Evolutionary conservation across 2,797 vertebrate species (phyloP), one percentile per base, ranked within the genome.

Genomic region (Ispidina lecontei): DNA sequence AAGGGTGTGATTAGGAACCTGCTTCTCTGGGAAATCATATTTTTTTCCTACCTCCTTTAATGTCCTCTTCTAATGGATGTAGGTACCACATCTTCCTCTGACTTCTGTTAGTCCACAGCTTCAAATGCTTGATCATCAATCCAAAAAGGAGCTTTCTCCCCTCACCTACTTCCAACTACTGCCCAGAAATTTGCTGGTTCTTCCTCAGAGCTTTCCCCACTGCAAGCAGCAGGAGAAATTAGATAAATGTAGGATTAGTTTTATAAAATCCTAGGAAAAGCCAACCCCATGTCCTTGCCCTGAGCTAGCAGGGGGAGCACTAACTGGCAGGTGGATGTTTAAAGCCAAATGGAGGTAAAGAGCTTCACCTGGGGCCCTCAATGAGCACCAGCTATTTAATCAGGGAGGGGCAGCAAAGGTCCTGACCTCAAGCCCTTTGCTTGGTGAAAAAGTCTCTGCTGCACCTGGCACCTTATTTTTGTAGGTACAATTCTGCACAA

Each of bases 211-310:
- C 47, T 49, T 49, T 49, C 47, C 47, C 39, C 35, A 31, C 20
- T 39, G 18, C 1, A 0, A 76, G 64, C 51, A 70, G 69, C 41
- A 71, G 47, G n/a, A 58, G 16, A 46, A 39, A 21, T 21, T 7
- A 28, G 13, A 7, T 16, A 16, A 51, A 12, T 0, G 0, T 4
- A 23, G 21, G 5, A 7, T 17, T 23, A 7, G 31, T 84, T 55
- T 83, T 35, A 23, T 44, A 6, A 78, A 89, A 8, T 3, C 39
- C 3, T 54, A 69, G 63, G 2, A 14, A 37, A 54, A 58, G 28
- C 22, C 56, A 52, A 5, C 22, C n/a, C 59, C 1, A 22, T 31
- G 4, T 21, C 43, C 29, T 22, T 5, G 0, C 51, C 15, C 78
- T 14, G 16, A 73, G 55, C 67, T 28, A 6, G 11, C 17, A 6